phyloP scores from a whole-genome alignment of 2,113 vertebrate species.

The Orthonyx spaldingii region DNA sequence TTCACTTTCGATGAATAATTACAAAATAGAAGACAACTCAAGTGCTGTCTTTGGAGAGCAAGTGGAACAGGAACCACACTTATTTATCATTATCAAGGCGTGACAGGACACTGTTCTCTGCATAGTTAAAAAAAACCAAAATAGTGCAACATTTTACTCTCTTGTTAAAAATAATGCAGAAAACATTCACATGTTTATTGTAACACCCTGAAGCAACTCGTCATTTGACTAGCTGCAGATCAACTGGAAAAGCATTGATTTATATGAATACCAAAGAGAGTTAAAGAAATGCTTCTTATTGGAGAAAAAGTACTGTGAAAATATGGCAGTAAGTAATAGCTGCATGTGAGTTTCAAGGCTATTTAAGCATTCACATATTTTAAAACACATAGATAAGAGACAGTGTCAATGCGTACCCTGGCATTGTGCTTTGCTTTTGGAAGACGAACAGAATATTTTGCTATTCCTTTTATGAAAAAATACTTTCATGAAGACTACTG shows the following conservation, averaged over 20 bases:
- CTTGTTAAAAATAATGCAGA: background rate
- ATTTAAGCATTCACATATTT: background rate
- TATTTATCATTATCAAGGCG: background rate
- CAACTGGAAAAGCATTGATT: background rate
- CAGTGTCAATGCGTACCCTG: background rate
- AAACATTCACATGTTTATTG: background rate
- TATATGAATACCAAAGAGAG: background rate
- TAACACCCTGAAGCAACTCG: background rate
- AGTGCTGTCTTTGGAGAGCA: background rate
- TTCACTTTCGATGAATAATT: background rate
- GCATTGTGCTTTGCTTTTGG: background rate
- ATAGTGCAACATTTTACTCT: background rate
- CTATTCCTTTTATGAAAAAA: background rate
- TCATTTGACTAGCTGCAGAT: background rate
- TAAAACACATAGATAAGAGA: background rate
- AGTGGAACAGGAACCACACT: background rate
- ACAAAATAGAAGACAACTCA: background rate
- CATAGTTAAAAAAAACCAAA: background rate
- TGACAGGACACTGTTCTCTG: background rate
- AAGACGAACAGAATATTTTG: background rate
- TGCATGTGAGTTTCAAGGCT: background rate
- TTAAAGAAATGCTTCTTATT: background rate
- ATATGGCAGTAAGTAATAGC: background rate
- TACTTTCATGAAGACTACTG: background rate
- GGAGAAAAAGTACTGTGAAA: background rate